phyloP scores from a whole-genome alignment of 2,888 invertebrate species.

The Macrophya alboannulata region DNA sequence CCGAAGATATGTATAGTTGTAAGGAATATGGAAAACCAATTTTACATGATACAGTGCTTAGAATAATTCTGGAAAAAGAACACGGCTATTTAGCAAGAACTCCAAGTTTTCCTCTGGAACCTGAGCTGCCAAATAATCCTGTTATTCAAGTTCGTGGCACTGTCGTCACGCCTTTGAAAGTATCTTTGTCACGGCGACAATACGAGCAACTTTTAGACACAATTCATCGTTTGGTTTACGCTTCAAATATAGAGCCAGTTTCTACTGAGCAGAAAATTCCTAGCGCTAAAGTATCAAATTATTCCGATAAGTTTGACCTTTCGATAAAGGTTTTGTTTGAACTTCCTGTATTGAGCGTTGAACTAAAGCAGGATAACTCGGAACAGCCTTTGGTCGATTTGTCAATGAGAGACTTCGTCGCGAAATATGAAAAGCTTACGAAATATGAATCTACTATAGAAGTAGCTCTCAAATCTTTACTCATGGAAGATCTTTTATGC shows the following conservation, averaged over 20 bases:
- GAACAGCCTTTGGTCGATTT: conserved; percentile 93
- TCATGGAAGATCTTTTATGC: conserved; percentile 95
- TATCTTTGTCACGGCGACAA: conserved; percentile 92
- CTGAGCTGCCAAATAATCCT: conserved; percentile 69
- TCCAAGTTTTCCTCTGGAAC: conserved; percentile 68
- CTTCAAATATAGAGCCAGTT: conserved; percentile 75
- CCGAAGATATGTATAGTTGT: conserved; percentile 89
- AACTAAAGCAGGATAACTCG: conserved; percentile 87
- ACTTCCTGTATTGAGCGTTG: conserved; percentile 88
- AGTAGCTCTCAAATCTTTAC: conserved; percentile 91
- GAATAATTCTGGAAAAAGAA: conserved; percentile 84
- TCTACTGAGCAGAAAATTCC: conserved; percentile 71
- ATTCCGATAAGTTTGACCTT: conserved; percentile 74
- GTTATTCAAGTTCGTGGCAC: conserved; percentile 82
- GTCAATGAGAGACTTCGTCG: conserved; percentile 91
- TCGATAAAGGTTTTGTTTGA: conserved; percentile 85
- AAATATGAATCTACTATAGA: conserved; percentile 88
- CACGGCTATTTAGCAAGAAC: conserved; percentile 66
- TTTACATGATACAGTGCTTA: conserved; percentile 93
- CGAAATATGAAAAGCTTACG: conserved; percentile 87
- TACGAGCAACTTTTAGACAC: conserved; percentile 95
- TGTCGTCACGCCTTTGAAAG: conserved; percentile 92
- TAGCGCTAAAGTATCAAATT: conserved; percentile 65
- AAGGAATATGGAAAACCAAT: conserved; percentile 90
- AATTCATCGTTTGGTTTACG: conserved; percentile 77